Percentiles rank a stretch among this genome's conserved stretches.
phyloP scores from a whole-genome alignment of 2,113 vertebrate species.

The Semnopithecus entellus region DNA sequence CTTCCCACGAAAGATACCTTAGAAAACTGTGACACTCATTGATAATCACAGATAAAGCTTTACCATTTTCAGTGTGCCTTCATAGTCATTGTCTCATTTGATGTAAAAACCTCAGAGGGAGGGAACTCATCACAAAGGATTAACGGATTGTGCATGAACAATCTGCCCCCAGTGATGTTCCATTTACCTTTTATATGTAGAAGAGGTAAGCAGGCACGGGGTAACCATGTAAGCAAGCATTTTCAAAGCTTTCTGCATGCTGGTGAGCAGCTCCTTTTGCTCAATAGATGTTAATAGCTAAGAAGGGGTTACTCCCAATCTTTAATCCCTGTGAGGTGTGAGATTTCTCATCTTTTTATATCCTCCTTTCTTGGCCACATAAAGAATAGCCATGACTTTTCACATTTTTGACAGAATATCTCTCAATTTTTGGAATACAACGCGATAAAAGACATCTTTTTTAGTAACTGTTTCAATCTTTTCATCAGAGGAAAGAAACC shows the following conservation, averaged over 20 bases:
- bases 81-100: neutral
- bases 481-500: neutral
- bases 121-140: neutral
- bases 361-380: neutral
- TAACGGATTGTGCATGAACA: neutral
- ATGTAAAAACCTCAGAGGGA: neutral
- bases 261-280: neutral
- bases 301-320: neutral
- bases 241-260: neutral
- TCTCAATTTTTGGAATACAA: neutral
- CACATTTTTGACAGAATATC: neutral
- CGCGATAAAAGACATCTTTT: neutral
- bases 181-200: neutral
- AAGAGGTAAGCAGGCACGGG: neutral
- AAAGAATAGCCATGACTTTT: neutral
- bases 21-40: neutral
- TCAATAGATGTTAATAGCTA: neutral
- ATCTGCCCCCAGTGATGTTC: no score
- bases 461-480: neutral
- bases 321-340: neutral
- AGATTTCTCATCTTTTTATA: neutral
- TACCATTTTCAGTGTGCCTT: neutral
- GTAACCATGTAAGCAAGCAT: neutral
- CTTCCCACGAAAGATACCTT: neutral
- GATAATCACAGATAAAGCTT: neutral